These are phyloP conservation scores for Leucoptera coffeella DNA, from an alignment of 2,888 invertebrate genomes.

Conservation along the genomic window DNA sequence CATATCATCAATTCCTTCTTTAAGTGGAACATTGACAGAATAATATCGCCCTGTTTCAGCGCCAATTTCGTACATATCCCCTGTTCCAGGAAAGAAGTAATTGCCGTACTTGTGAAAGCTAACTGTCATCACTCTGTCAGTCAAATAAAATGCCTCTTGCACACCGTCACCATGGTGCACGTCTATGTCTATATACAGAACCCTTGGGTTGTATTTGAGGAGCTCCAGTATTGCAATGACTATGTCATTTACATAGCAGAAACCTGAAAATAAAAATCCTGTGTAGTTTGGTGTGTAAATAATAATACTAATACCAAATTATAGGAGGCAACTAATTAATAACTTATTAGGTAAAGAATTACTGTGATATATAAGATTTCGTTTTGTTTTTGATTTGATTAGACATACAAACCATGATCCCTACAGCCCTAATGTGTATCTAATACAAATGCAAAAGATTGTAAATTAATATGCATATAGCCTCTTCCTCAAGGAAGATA, in stretches of 20 bases:
- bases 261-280: constrained; percentile 59
- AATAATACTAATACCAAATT: no score
- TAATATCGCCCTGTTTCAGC: constrained; percentile 94
- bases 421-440: no score
- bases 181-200: constrained; percentile 97
- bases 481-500: no score
- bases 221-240: constrained; percentile 95
- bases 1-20: constrained; percentile 94
- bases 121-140: constrained; percentile 97
- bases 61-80: constrained; percentile 98
- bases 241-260: constrained; percentile 99
- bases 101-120: constrained; percentile 99
- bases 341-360: no score
- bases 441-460: no score
- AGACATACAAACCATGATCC: no score
- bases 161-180: constrained; percentile 97
- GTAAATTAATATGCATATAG: no score
- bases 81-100: constrained; percentile 97
- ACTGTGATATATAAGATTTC: no score
- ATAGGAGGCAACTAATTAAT: no score
- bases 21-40: constrained; percentile 95
- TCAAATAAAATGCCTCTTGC: constrained; percentile 95
- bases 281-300: no score
- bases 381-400: no score
- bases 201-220: constrained; percentile 87